phyloP scores from a whole-genome alignment of 1,140 invertebrate species.

The Zophobas atratus region DNA sequence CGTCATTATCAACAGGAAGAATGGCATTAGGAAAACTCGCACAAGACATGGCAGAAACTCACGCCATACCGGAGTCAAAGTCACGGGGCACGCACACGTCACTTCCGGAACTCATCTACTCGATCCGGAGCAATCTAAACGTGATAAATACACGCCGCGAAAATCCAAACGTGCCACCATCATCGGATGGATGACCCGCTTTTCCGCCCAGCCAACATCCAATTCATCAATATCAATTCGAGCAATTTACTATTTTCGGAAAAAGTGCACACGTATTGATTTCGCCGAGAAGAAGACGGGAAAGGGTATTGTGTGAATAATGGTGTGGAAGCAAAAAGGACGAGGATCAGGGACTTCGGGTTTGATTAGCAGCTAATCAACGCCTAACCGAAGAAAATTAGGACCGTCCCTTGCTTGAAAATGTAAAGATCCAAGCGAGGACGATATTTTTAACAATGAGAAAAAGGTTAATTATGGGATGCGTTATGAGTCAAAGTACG shows the following conservation, averaged over 20 bases:
- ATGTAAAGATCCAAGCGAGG: no score
- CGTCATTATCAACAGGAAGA: conserved; percentile 27
- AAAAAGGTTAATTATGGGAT: no score
- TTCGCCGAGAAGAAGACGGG: not conserved
- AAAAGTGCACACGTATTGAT: conserved; percentile 26
- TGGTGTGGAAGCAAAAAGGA: not conserved
- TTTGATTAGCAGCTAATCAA: not conserved
- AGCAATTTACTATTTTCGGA: conserved; percentile 24
- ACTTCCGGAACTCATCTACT: conserved; percentile 40
- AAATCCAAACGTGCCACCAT: conserved; percentile 36
- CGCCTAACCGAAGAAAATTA: no score
- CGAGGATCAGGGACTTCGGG: not conserved
- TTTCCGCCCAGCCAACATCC: conserved; percentile 11
- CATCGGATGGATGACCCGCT: conserved; percentile 23
- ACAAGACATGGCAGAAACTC: conserved; percentile 20
- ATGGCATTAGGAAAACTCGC: conserved; percentile 29
- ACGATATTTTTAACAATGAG: no score
- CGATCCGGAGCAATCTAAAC: conserved; percentile 29
- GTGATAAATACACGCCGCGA: conserved; percentile 24
- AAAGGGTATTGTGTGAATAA: not conserved
- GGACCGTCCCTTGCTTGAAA: no score
- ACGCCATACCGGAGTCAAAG: conserved; percentile 25
- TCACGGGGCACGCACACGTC: conserved; percentile 26
- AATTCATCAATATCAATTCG: conserved; percentile 41
- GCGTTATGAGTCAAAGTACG: not conserved